Base-by-base conservation (phyloP, 2,888 invertebrate genomes). In the Xylocampa areola region DNA sequence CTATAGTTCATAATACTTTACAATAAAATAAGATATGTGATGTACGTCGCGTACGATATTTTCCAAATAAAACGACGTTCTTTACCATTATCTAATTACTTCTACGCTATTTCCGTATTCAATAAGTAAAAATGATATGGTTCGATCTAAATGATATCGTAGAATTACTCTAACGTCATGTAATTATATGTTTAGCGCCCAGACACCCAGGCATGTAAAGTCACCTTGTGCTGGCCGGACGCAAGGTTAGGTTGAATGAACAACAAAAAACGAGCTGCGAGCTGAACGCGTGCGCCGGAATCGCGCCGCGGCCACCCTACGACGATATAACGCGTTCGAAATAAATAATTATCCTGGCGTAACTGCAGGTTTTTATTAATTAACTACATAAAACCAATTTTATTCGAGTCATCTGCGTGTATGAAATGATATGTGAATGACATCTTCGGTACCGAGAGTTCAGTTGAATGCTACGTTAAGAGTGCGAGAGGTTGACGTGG, bases 191-290 rank as follows among this genome's bases (percentile, higher is more conserved):
- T 89, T 90, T 89, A 89, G 87, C 89, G 90, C 82, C 85, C 92
- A 91, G 90, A 91, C 91, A 87, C 84, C 82, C 91, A 89, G 90
- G 88, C 91, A 86, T 88, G 85, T 89, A 90, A 92, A 92, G 93
- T 93, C 93, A 94, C 93, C 93, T 94, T 94, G 91, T 86, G 78
- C 66, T 85, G 84, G 86, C 65, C 75, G 75, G 63, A 82, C 80
- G 82, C 92, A 93, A 93, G 93, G 93, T 92, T 90, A 91, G 77
- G 79, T 88, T 89, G 87, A 92, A 90, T 89, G 88, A 90, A 89
- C 84, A 91, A 91, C 86, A 92, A 91, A 92, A 92, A 91, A 88
- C 76, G 77, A 84, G 79, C 84, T 78, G 80, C 80, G 77, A 85
- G 80, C 80, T 81, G 80, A 87, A 85, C 83, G 88, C 85, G 83